Conservation (phyloP, 2,888 invertebrate genomes). For the Macrosiphum euphorbiae region DNA sequence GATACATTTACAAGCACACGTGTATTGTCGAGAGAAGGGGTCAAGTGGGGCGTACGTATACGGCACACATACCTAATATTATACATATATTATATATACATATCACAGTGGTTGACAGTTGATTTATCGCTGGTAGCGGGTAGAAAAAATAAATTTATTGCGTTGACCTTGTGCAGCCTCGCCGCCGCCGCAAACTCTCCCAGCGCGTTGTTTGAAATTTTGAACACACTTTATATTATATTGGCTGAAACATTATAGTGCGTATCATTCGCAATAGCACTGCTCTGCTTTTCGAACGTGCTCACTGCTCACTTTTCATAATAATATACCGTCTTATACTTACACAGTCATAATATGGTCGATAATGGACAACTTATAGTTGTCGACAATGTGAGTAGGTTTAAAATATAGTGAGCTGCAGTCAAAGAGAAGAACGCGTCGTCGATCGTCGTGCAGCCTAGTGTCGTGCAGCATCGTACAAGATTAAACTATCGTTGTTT, state of each 20-base stretch:
- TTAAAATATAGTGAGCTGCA: too few species aligned
- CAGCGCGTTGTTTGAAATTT: neutral
- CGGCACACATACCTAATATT: neutral
- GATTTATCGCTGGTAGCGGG: slow-evolving; percentile 42
- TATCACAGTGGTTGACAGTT: neutral
- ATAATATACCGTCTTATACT: neutral
- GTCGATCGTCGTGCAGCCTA: too few species aligned
- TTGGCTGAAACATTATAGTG: neutral
- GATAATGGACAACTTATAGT: neutral
- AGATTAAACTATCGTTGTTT: neutral
- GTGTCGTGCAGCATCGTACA: too few species aligned
- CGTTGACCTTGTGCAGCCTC: neutral
- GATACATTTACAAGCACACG: neutral
- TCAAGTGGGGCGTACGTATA: neutral
- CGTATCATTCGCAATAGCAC: neutral
- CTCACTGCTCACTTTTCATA: neutral
- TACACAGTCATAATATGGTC: neutral
- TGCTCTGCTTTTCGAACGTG: neutral
- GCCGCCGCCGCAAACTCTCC: neutral
- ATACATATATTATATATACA: neutral
- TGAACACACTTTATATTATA: neutral
- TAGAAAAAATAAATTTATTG: slow-evolving; percentile 22
- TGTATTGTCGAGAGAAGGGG: neutral
- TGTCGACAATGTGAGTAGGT: neutral
- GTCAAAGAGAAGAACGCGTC: too few species aligned